Evolutionary conservation across 1,140 invertebrate genomes (phyloP).

Genomic region (Drosophila aff.): DNA sequence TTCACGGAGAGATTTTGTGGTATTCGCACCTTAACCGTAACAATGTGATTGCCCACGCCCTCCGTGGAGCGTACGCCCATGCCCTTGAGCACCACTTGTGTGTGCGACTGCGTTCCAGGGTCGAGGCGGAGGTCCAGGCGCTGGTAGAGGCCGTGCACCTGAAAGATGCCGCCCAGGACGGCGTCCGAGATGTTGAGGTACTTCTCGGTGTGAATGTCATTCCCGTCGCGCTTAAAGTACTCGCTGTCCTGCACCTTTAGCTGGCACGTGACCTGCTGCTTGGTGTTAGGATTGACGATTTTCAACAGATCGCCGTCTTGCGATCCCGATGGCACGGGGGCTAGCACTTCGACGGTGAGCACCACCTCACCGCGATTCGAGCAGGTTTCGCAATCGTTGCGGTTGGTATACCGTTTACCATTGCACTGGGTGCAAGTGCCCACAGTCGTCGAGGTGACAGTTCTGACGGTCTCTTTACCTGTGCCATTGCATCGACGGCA

Average conservation of each 20-base stretch:
- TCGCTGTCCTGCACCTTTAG: constrained; percentile 61
- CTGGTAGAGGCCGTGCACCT: constrained; percentile 71
- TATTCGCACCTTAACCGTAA: constrained; percentile 72
- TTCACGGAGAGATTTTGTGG: constrained; percentile 71
- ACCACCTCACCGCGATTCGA: constrained; percentile 66
- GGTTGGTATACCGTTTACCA: constrained; percentile 71
- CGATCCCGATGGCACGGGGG: constrained; percentile 68
- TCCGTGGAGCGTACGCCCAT: constrained; percentile 67
- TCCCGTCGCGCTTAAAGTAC: constrained; percentile 75
- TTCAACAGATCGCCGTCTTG: constrained; percentile 66
- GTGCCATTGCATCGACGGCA: constrained; percentile 78
- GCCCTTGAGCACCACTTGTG: constrained; percentile 54
- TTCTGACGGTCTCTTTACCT: constrained; percentile 62
- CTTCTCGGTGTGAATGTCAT: constrained; percentile 70
- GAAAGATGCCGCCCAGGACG: constrained; percentile 67
- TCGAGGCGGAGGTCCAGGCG: constrained; percentile 66
- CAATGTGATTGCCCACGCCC: constrained; percentile 67
- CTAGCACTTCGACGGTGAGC: constrained; percentile 56
- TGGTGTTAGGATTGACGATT: constrained; percentile 70
- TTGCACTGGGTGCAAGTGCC: constrained; percentile 66
- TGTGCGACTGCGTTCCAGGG: constrained; percentile 74
- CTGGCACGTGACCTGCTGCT: constrained; percentile 60
- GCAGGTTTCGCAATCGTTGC: constrained; percentile 75
- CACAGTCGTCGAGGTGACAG: constrained; percentile 53
- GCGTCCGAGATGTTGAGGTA: constrained; percentile 70